A percentile compares a stretch with the other conserved stretches of the same genome.
These are phyloP conservation scores for Lophochroa leadbeateri DNA, from an alignment of 2,113 vertebrate species.

Conservation along the genomic window DNA sequence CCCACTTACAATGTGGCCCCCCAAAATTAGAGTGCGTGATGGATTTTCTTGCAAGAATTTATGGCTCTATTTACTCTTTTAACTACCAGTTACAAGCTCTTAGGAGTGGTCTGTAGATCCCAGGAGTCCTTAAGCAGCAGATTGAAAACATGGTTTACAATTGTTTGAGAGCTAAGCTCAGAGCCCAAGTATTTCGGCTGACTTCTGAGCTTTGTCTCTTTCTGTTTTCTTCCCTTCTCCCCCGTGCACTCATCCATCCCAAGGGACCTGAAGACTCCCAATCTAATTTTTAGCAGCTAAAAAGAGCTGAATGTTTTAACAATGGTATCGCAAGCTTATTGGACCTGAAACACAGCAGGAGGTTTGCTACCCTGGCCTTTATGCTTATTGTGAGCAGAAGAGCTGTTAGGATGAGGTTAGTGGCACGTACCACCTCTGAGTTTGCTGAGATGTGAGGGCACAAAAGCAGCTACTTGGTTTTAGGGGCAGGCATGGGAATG, in stretches of 20 bases:
- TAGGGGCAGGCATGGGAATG: background rate
- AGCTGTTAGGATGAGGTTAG: background rate
- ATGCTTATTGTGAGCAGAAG: background rate
- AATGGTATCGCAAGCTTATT: background rate
- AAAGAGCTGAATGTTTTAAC: background rate
- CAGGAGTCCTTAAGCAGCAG: background rate
- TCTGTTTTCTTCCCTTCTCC: background rate
- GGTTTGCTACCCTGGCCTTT: background rate
- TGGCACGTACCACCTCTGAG: background rate
- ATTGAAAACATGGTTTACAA: background rate
- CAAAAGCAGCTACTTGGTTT: background rate
- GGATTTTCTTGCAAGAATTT: background rate
- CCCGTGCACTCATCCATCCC: background rate
- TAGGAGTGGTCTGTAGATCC: background rate
- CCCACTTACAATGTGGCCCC: background rate
- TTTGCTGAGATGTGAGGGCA: background rate
- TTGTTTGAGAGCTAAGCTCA: background rate
- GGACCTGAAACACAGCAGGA: background rate
- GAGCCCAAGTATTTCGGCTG: background rate
- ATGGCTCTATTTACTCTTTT: background rate
- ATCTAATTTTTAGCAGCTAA: slow-evolving; percentile 1
- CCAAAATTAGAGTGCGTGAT: background rate
- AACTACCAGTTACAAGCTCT: background rate
- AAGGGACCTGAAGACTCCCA: background rate
- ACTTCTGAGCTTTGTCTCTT: background rate